Conservation (phyloP, 2,888 invertebrate species). For the Agrochola lota region DNA sequence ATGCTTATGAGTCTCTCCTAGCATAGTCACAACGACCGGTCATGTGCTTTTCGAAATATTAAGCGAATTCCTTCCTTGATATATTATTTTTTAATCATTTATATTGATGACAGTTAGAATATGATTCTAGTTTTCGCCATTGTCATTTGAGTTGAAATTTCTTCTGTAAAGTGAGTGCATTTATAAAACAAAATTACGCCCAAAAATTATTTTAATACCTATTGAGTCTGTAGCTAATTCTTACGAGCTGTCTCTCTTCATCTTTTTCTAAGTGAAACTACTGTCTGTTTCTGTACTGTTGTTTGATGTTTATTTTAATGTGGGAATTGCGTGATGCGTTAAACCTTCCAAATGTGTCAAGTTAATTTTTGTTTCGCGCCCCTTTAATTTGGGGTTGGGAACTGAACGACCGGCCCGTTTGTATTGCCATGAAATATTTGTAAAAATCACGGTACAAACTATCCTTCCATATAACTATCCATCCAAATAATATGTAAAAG, state of each 20-base stretch:
- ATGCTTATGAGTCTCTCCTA: not conserved
- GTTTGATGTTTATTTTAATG: constrained; percentile 51
- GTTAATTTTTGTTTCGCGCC: constrained; percentile 38
- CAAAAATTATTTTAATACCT: not conserved
- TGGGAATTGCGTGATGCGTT: constrained; percentile 48
- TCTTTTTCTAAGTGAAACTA: not conserved
- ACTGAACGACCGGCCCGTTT: constrained; percentile 16
- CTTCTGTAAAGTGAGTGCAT: not conserved
- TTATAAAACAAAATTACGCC: not conserved
- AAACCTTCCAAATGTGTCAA: constrained; percentile 47
- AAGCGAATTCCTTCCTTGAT: not conserved
- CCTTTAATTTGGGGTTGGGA: constrained; percentile 27
- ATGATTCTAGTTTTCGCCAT: not conserved
- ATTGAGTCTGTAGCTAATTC: not conserved
- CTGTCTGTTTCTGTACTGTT: not conserved
- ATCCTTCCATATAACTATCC: too few species aligned
- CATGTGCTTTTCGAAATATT: not conserved
- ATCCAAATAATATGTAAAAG: not conserved
- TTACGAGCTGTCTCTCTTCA: not conserved
- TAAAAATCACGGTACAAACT: not conserved
- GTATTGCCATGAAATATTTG: not conserved
- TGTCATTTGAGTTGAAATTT: not conserved
- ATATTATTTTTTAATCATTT: not conserved
- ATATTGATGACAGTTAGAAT: not conserved
- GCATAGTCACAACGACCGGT: too few species aligned